Conservation (phyloP, 2,113 vertebrate species). For the Petroica traversi region DNA sequence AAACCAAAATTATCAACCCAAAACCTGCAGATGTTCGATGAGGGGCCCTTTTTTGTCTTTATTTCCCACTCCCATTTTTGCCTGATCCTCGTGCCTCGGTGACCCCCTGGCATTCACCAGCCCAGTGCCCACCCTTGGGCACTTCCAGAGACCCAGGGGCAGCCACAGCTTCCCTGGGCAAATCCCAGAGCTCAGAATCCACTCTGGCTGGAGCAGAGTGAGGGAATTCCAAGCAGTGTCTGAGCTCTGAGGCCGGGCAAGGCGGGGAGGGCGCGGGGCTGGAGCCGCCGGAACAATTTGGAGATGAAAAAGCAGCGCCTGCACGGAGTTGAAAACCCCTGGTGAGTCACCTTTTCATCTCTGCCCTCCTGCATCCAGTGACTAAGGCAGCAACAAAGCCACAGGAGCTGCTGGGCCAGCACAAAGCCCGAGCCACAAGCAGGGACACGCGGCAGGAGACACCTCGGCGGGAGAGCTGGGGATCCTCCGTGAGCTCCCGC, state of each 20-base stretch:
- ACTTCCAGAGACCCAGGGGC: background rate
- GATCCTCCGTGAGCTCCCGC: background rate
- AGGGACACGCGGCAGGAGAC: background rate
- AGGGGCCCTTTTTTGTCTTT: too few relatives aligned
- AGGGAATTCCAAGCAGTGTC: accelerated
- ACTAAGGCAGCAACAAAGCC: background rate
- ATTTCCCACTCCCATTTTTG: too few relatives aligned
- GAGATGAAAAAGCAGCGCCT: background rate
- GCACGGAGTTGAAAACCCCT: background rate
- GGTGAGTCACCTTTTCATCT: background rate
- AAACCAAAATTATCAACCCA: too few relatives aligned
- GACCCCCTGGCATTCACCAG: background rate
- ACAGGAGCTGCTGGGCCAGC: background rate
- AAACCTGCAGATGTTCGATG: too few relatives aligned
- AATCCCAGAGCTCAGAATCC: accelerated
- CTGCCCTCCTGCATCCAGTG: background rate
- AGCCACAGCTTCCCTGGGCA: background rate
- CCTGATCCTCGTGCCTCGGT: too few relatives aligned
- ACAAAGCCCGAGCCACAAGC: background rate
- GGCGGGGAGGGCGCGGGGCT: background rate
- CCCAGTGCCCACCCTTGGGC: background rate
- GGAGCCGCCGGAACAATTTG: background rate
- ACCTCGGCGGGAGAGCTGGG: background rate
- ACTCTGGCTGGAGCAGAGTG: background rate
- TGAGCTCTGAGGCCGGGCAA: accelerated